These are phyloP conservation scores for Podiceps cristatus DNA, from an alignment of 2,113 vertebrate species.

Conservation along the genomic window DNA sequence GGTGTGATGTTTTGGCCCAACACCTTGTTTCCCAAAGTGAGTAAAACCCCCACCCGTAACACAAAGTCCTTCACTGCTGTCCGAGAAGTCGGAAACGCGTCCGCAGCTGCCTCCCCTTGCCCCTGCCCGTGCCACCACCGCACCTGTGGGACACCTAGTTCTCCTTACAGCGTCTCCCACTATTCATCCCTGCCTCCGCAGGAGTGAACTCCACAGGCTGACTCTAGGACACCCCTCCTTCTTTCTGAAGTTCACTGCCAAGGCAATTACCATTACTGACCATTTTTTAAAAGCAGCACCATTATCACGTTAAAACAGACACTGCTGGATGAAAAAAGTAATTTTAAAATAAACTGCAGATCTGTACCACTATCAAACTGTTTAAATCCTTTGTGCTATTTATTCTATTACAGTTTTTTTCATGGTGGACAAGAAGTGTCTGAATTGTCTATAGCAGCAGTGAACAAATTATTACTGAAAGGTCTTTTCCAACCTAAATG, in stretches of 20 bases:
- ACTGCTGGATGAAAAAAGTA: background rate
- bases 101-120: background rate
- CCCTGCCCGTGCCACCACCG: background rate
- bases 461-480: background rate
- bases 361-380: background rate
- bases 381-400: background rate
- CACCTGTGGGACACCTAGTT: background rate
- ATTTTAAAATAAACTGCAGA: background rate
- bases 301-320: background rate
- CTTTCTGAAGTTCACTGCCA: background rate
- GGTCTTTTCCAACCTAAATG: background rate
- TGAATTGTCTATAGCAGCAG: fast-evolving
- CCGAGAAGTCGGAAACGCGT: fast-evolving
- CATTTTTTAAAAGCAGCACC: background rate
- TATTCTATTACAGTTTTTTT: background rate
- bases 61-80: background rate
- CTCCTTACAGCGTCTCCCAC: background rate
- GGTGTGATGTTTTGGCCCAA: background rate
- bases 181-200: background rate
- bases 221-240: background rate
- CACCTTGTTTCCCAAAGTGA: background rate
- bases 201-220: background rate
- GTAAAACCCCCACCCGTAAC: background rate
- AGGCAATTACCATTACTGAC: background rate
- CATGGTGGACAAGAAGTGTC: background rate